Evolutionary conservation across 2,888 invertebrate species (phyloP).

Genomic region (Pseudococcus jackbeardsleyi): DNA sequence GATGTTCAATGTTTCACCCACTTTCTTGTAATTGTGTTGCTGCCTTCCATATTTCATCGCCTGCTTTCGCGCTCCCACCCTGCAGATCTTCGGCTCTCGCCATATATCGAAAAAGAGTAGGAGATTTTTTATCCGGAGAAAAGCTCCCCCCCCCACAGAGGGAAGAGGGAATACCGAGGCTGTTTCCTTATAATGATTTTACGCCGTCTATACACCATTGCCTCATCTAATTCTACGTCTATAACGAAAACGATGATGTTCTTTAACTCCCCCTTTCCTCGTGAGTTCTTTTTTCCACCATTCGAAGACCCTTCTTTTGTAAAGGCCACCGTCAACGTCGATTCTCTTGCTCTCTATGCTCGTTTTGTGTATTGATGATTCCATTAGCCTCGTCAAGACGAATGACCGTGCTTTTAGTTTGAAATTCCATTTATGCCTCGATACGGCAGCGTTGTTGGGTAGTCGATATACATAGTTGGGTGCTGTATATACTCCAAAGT

Average conservation of each 20-base stretch:
- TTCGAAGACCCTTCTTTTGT: background rate
- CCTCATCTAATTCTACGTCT: background rate
- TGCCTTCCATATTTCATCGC: constrained; percentile 47
- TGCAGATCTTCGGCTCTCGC: background rate
- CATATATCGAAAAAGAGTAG: background rate
- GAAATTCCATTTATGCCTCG: constrained; percentile 37
- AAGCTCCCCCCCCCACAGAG: background rate
- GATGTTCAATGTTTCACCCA: constrained; percentile 63
- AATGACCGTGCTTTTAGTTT: constrained; percentile 29
- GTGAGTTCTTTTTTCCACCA: background rate
- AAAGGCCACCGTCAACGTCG: background rate
- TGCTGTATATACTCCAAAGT: background rate
- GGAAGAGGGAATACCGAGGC: background rate
- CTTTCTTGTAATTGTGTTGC: constrained; percentile 61
- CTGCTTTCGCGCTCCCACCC: background rate
- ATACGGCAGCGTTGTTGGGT: background rate
- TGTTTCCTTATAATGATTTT: constrained; percentile 10
- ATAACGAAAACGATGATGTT: background rate
- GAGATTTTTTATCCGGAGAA: background rate
- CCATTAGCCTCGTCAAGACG: constrained; percentile 41
- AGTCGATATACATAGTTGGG: background rate
- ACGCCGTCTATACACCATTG: background rate
- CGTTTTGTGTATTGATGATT: constrained; percentile 9
- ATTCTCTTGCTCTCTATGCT: background rate
- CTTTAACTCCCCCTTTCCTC: background rate